phyloP scores from a whole-genome alignment of 2,113 vertebrate species.

The Onychorhynchus coronatus region DNA sequence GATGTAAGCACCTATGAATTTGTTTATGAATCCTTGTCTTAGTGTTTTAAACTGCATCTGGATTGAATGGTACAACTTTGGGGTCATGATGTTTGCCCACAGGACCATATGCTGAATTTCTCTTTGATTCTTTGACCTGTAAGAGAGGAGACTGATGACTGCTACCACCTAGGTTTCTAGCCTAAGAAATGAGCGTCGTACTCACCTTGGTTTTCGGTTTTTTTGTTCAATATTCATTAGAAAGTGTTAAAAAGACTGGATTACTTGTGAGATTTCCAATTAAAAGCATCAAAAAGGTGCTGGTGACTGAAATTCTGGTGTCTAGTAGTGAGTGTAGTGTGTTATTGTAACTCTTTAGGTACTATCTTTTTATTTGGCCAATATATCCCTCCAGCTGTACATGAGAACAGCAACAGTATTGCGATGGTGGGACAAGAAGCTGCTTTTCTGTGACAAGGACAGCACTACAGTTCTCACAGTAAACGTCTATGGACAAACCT shows the following conservation, averaged over 20 bases:
- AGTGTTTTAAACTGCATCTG: background rate
- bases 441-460: background rate
- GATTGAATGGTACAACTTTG: background rate
- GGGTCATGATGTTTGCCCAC: background rate
- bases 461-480: background rate
- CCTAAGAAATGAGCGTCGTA: background rate
- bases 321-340: background rate
- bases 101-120: background rate
- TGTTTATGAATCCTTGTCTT: background rate
- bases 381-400: background rate
- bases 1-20: background rate
- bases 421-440: background rate
- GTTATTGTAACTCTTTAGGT: background rate
- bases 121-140: background rate
- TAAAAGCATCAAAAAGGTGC: background rate
- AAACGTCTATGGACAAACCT: background rate
- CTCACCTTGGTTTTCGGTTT: background rate
- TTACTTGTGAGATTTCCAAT: background rate
- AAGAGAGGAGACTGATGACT: background rate
- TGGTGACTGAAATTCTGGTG: background rate
- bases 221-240: background rate
- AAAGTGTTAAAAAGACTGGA: background rate
- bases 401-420: background rate
- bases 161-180: background rate
- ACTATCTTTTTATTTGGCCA: background rate